A percentile compares a stretch with the other conserved stretches of the same genome.
Evolutionary conservation across 2,888 invertebrate genomes (phyloP).

Genomic region (Drosophila tanythrix): DNA sequence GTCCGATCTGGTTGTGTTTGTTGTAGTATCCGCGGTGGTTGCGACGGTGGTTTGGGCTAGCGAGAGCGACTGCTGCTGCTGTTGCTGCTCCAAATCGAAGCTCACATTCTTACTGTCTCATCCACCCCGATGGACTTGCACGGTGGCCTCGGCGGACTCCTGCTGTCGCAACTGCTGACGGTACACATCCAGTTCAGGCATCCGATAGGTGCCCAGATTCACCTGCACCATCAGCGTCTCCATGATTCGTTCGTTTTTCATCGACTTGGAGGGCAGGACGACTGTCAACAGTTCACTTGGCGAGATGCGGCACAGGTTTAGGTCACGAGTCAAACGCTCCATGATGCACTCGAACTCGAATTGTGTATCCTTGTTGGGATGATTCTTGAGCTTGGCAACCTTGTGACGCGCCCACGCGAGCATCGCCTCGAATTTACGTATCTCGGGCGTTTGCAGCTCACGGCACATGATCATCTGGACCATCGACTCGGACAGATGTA

Average conservation of each 20-base stretch:
- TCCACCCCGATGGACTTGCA: slow-evolving; percentile 84
- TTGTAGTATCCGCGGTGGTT: slow-evolving; percentile 14
- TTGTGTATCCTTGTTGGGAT: slow-evolving; percentile 93
- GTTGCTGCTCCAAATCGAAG: slow-evolving; percentile 83
- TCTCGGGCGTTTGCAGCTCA: slow-evolving; percentile 94
- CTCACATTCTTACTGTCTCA: slow-evolving; percentile 85
- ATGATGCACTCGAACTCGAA: slow-evolving; percentile 96
- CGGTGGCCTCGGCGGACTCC: slow-evolving; percentile 92
- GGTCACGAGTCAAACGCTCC: slow-evolving; percentile 94
- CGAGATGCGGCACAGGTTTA: slow-evolving; percentile 95
- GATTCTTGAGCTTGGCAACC: slow-evolving; percentile 89
- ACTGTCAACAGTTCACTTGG: slow-evolving; percentile 97
- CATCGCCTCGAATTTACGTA: slow-evolving; percentile 97
- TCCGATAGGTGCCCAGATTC: slow-evolving; percentile 95
- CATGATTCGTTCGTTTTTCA: slow-evolving; percentile 95
- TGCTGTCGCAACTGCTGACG: slow-evolving; percentile 94
- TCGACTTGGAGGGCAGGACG: slow-evolving; percentile 95
- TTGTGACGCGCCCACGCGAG: slow-evolving; percentile 94
- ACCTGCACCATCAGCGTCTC: slow-evolving; percentile 97
- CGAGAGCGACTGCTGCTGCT: slow-evolving; percentile 68
- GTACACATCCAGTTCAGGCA: slow-evolving; percentile 95
- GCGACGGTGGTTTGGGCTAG: slow-evolving; percentile 32
- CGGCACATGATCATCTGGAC: slow-evolving; percentile 97
- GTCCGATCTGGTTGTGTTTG: not conserved
- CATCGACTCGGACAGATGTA: slow-evolving; percentile 96